phyloP scores from a whole-genome alignment of 2,888 invertebrate genomes.

The Nebria salina region DNA sequence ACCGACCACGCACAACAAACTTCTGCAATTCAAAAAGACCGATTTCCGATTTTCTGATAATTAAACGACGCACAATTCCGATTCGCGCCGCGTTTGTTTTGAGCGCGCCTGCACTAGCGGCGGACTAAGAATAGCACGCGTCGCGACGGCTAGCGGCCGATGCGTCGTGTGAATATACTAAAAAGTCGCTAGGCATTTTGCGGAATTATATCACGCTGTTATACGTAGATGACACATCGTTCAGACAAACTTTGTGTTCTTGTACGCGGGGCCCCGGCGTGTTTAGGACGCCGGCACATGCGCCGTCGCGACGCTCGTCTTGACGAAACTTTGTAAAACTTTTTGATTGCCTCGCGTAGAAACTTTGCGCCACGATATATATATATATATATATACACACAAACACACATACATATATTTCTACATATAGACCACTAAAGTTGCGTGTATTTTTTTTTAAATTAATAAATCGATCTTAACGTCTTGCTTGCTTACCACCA shows the following conservation, averaged over 20 bases:
- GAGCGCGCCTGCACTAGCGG: too few relatives aligned
- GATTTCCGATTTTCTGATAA: too few relatives aligned
- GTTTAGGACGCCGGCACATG: background rate
- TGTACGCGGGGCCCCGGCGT: conserved; percentile 6
- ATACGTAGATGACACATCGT: background rate
- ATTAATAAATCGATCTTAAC: too few relatives aligned
- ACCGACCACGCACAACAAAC: too few relatives aligned
- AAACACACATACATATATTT: too few relatives aligned
- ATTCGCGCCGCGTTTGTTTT: too few relatives aligned
- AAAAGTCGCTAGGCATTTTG: background rate
- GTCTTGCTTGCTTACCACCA: too few relatives aligned
- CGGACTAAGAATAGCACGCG: background rate
- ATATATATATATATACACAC: too few relatives aligned
- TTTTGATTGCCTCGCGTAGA: conserved; percentile 39
- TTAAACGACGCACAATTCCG: too few relatives aligned
- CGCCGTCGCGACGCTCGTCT: background rate
- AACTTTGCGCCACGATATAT: background rate
- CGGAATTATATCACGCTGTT: background rate
- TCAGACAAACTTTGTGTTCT: background rate
- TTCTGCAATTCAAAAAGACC: too few relatives aligned
- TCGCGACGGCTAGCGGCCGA: background rate
- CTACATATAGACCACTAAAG: background rate
- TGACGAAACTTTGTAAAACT: conserved; percentile 33
- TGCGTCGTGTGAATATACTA: background rate
- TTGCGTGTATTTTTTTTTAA: too few relatives aligned